Percentiles rank a stretch among this genome's conserved stretches.
phyloP scores from a whole-genome alignment of 1,140 invertebrate genomes.

The Heliconius himera region DNA sequence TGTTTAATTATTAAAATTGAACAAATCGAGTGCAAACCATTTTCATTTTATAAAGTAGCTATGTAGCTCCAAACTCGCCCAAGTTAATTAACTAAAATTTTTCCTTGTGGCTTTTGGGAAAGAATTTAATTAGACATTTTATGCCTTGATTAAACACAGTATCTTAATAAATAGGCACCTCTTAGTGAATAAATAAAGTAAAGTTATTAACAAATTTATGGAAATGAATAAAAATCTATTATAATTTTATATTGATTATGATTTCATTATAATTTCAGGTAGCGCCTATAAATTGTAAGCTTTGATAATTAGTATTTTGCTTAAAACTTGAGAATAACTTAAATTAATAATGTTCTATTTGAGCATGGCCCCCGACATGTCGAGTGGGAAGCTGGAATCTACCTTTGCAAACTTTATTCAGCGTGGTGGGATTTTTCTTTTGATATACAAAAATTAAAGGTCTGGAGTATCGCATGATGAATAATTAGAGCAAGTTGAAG shows the following conservation, averaged over 20 bases:
- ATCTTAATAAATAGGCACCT: slow-evolving; percentile 17
- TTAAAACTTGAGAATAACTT: too few species aligned
- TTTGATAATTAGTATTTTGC: too few species aligned
- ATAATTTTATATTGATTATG: neutral
- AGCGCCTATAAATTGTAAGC: neutral
- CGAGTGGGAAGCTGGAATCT: too few species aligned
- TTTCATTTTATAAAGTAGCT: slow-evolving; percentile 7
- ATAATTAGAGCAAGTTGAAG: too few species aligned
- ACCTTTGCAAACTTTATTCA: too few species aligned
- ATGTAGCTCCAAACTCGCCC: neutral
- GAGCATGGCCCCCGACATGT: too few species aligned
- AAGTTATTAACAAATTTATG: slow-evolving; percentile 4
- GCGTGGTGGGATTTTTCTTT: too few species aligned
- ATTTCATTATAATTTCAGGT: neutral
- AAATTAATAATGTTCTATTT: too few species aligned
- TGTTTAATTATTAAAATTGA: neutral
- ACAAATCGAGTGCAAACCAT: neutral
- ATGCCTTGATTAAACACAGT: slow-evolving; percentile 21
- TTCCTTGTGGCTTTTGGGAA: slow-evolving; percentile 25
- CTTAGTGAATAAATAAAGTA: neutral
- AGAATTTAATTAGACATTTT: slow-evolving; percentile 32
- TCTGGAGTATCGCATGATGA: too few species aligned
- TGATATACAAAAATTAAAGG: too few species aligned
- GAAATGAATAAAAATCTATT: neutral
- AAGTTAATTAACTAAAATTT: slow-evolving; percentile 25